Evolutionary conservation across 2,888 invertebrate genomes (phyloP), one percentile per base, ranked within the genome.

Genomic region (Stenichneumon culpator): DNA sequence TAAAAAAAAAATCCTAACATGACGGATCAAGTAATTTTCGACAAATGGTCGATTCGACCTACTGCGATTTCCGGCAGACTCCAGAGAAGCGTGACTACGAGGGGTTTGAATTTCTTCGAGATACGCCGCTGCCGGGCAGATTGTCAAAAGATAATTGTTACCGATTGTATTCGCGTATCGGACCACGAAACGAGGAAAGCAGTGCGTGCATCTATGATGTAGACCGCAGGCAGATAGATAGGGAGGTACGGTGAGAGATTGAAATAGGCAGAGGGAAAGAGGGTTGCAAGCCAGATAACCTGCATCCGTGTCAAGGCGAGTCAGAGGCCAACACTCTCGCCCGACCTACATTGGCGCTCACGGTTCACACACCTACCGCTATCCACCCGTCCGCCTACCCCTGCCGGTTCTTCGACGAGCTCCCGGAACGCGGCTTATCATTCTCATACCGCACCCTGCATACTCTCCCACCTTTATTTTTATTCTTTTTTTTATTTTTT

Each of bases 281-380:
- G 60, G 36, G 68, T 11, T 25, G 60, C 36, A 75, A 82, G 68
- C 83, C 79, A 89, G 90, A 91, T 90, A 93, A 92, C 92, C 92
- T 91, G 92, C 89, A 92, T 91, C 90, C 87, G 90, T 93, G 93
- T 93, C 93, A 93, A 91, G 93, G 93, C 92, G 79, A 92, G 88
- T 82, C 70, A 89, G 92, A 88, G 92, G 91, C 90, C 92, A 92
- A 92, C 90, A 93, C 90, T 93, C 93, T 92, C 92, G 87, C 87
- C 89, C 90, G 93, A 92, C 93, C 92, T 91, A 93, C 91, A 93
- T 92, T 50, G 39, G 32, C 82, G 79, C 83, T 87, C 86, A 81
- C 83, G 83, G 84, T 87, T 86, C 87, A 87, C 87, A 87, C 86
- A 87, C 88, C 87, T 87, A 86, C 87, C 82, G 85, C 89, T 79